Base-by-base conservation (phyloP, 2,888 invertebrate genomes). In the Eulithis testata region DNA sequence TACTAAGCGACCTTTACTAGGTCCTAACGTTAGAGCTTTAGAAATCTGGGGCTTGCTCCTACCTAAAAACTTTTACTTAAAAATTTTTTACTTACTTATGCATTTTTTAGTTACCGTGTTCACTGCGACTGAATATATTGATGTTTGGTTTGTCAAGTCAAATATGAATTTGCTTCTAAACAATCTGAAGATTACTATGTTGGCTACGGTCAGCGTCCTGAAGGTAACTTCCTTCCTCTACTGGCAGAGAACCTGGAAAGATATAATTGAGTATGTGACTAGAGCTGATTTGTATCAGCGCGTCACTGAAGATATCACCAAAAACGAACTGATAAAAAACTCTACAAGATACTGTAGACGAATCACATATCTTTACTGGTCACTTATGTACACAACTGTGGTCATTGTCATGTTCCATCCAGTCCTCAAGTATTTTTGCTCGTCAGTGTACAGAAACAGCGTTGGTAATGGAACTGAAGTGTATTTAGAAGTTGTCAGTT, bases 1-100 rank as follows among this genome's bases (percentile, higher is more conserved):
- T 64, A 83, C 87, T 1, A 70, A 84, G 12, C 76, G 76, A 40
- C 91, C 91, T 1, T 73, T 92, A 37, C 73, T 92, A 0, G 91
- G 91, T 0, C 91, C 90, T 5, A 92, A 91, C 69, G 76, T 90
- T 0, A 87, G 81, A 43, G 83, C 86, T 0, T 72, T 92, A 36
- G 68, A 87, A 74, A 90, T 92, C 64, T 91, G 91, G 91, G 91
- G 91, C 0, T 64, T 91, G 0, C 54, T 92, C 3, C 71, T 91
- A n/a, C 91, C 91, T 0, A 70, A 84, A 21, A 83, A 79, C 50
- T 8, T 43, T 8, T 70, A 65, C 0, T 80, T 73, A 63, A 84
- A 75, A 73, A 76, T 70, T 62, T 80, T 90, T 40, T 90, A 88
- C 65, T 53, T 89, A 0, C 61, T 81, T 8, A 81, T 90, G 77